A percentile compares a stretch with the other conserved stretches of the same genome.
These are phyloP conservation scores for Eupithecia centaureata DNA, from an alignment of 2,888 invertebrate genomes.

Conservation along the genomic window DNA sequence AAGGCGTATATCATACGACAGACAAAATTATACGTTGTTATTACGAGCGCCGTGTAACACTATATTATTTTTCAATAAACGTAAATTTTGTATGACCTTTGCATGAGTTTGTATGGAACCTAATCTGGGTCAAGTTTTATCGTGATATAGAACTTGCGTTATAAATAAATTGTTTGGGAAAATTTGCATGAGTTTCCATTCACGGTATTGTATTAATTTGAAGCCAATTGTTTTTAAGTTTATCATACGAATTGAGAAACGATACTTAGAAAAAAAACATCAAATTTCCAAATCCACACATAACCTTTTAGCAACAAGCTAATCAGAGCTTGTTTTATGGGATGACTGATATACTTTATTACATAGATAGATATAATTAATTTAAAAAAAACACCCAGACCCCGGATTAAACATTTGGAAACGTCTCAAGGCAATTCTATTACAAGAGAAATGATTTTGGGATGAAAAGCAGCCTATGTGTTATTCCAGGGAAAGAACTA, in stretches of 20 bases:
- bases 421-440: no score
- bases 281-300: no score
- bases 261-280: not conserved
- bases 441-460: no score
- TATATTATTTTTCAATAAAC: conserved; percentile 57
- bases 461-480: no score
- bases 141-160: conserved; percentile 13
- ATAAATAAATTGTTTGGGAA: conserved; percentile 8
- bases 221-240: not conserved
- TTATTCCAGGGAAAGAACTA: no score
- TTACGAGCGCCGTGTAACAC: conserved; percentile 45
- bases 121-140: conserved; percentile 60
- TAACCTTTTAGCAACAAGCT: no score
- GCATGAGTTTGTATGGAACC: conserved; percentile 50
- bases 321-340: no score
- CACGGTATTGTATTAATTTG: not conserved
- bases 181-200: not conserved
- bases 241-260: not conserved
- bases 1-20: conserved; percentile 25
- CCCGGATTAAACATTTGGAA: no score
- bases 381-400: no score
- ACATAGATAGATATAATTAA: no score
- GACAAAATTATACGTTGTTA: conserved; percentile 42
- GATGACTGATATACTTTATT: no score
- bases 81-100: conserved; percentile 58